phyloP scores from a whole-genome alignment of 2,888 invertebrate species.

The Epirrhoe alternata region DNA sequence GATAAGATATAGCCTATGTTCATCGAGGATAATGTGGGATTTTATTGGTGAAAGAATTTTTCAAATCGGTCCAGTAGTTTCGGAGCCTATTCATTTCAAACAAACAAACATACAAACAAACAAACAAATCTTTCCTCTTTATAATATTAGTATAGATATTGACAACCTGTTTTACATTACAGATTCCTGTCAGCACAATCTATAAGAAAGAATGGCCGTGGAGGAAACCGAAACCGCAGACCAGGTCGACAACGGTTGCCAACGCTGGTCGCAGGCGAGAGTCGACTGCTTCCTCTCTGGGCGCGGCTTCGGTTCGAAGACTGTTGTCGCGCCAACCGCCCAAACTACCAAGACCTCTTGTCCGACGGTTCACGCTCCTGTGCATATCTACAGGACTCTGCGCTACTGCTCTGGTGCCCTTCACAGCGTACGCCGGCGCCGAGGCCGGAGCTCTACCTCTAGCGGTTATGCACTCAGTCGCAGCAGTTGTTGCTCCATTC shows the following conservation, averaged over 20 bases:
- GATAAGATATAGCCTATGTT: too few species aligned
- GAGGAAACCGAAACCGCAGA: slow-evolving; percentile 68
- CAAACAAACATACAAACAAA: too few species aligned
- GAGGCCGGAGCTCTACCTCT: slow-evolving; percentile 87
- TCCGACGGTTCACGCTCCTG: slow-evolving; percentile 81
- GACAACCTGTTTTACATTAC: too few species aligned
- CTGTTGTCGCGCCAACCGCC: slow-evolving; percentile 85
- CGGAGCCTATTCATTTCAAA: too few species aligned
- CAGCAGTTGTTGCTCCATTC: slow-evolving; percentile 84
- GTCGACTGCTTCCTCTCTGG: slow-evolving; percentile 89
- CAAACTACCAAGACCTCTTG: slow-evolving; percentile 79
- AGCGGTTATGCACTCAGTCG: slow-evolving; percentile 85
- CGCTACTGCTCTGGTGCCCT: slow-evolving; percentile 87
- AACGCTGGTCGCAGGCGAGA: slow-evolving; percentile 83
- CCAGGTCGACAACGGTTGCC: slow-evolving; percentile 48
- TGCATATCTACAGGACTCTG: slow-evolving; percentile 86
- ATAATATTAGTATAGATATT: too few species aligned
- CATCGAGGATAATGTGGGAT: too few species aligned
- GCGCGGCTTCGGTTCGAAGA: slow-evolving; percentile 91
- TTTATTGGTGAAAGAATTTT: too few species aligned
- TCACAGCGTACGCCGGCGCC: slow-evolving; percentile 79
- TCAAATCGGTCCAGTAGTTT: too few species aligned
- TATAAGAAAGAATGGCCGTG: slow-evolving; percentile 81
- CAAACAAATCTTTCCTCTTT: too few species aligned
- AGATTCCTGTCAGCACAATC: slow-evolving; percentile 77